Conservation (phyloP, 2,888 invertebrate species). For the Eucriotettix oculatus region DNA sequence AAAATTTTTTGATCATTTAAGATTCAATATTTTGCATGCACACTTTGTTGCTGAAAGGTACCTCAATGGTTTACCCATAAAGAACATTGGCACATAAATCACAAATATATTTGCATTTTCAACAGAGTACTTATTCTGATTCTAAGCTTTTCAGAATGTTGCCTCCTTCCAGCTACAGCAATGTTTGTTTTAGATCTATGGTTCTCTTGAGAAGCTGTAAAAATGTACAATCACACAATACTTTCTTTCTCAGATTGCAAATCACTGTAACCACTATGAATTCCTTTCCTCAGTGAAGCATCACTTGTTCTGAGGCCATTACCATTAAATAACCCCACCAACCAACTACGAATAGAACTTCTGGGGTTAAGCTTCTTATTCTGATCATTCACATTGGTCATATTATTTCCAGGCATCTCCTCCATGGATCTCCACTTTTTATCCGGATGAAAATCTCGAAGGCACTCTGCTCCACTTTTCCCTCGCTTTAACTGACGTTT, state of each 20-base stretch:
- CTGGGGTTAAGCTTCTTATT: constrained; percentile 42
- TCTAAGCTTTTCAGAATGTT: too few species aligned
- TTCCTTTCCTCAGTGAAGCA: constrained; percentile 35
- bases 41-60: too few species aligned
- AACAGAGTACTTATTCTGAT: too few species aligned
- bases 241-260: not conserved
- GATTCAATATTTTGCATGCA: too few species aligned
- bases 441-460: constrained; percentile 27
- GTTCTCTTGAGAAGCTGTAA: too few species aligned
- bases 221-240: not conserved
- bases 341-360: constrained; percentile 53
- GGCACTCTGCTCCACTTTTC: constrained; percentile 5
- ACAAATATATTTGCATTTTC: too few species aligned
- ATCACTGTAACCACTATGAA: constrained; percentile 21
- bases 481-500: constrained; percentile 6
- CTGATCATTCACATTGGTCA: constrained; percentile 19
- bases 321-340: constrained; percentile 57
- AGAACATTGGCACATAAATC: not conserved
- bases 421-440: constrained; percentile 71
- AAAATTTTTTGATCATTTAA: too few species aligned
- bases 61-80: not conserved
- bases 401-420: constrained; percentile 27
- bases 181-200: too few species aligned
- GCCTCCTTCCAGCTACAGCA: too few species aligned
- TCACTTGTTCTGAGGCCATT: constrained; percentile 50